Evolutionary conservation across 2,797 vertebrate genomes (phyloP).

Genomic region (Sebastes glaucus): DNA sequence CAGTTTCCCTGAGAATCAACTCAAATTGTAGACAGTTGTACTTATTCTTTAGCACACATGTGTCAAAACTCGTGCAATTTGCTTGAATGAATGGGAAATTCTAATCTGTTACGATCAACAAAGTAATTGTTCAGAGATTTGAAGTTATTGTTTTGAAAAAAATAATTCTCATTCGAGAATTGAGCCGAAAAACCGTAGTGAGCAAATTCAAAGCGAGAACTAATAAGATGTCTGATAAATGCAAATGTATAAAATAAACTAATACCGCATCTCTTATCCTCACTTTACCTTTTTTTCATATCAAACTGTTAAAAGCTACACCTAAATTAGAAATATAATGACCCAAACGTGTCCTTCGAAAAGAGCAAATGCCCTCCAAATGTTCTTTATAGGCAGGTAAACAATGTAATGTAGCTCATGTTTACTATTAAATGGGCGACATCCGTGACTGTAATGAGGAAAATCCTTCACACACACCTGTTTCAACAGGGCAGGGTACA

Average conservation of each 20-base stretch:
- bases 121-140: no score
- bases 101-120: no score
- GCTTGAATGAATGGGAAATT: no score
- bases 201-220: neutral
- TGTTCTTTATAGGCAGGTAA: constrained; percentile 11
- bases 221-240: neutral
- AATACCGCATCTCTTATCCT: neutral
- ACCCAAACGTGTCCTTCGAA: neutral
- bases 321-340: neutral
- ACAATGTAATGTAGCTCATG: neutral
- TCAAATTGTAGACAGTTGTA: no score
- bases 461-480: constrained; percentile 57
- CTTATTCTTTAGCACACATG: no score
- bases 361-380: constrained; percentile 35
- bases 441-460: constrained; percentile 21
- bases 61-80: no score
- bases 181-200: no score
- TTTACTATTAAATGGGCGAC: neutral
- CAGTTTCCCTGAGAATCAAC: no score
- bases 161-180: no score
- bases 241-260: neutral
- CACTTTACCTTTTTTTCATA: neutral
- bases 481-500: constrained; percentile 38
- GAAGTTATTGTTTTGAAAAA: accelerated
- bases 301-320: neutral